Evolutionary conservation across 2,888 invertebrate genomes (phyloP).

Genomic region (Melieria picta): DNA sequence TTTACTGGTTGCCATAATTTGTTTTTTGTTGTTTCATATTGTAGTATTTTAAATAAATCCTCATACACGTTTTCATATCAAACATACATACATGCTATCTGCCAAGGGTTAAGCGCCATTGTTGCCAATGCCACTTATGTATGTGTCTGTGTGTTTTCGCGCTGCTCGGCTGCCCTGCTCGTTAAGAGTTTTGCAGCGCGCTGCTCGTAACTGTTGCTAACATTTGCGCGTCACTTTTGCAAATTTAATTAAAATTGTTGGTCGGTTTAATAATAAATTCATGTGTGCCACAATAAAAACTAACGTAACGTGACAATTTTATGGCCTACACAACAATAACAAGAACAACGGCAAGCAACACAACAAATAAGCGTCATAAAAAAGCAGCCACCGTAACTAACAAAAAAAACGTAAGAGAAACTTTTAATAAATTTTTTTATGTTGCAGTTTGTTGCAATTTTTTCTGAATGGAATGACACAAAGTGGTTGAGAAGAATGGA

Average conservation of each 20-base stretch:
- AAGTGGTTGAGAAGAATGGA: too few relatives aligned
- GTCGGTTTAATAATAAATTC: conserved; percentile 12
- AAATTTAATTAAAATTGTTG: conserved; percentile 31
- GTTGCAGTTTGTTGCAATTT: neutral
- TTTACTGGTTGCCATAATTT: too few relatives aligned
- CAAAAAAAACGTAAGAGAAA: conserved; percentile 9
- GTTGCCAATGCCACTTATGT: conserved; percentile 1
- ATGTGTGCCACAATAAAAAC: conserved; percentile 30
- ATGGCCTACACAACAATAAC: conserved; percentile 1
- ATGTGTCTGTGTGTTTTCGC: neutral
- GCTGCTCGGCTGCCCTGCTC: neutral
- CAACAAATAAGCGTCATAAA: neutral
- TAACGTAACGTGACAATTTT: conserved; percentile 32
- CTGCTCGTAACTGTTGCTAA: neutral
- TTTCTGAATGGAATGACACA: too few relatives aligned
- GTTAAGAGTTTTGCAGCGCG: neutral
- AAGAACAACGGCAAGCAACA: neutral
- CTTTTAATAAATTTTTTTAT: conserved; percentile 3
- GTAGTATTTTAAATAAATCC: too few relatives aligned
- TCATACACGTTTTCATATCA: too few relatives aligned
- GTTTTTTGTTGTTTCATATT: too few relatives aligned
- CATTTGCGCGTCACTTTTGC: conserved; percentile 5
- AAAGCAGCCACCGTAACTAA: neutral
- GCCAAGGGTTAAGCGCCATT: neutral
- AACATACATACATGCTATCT: neutral